phyloP scores from a whole-genome alignment of 1,140 invertebrate genomes.

The Oreohelix idahoensis region DNA sequence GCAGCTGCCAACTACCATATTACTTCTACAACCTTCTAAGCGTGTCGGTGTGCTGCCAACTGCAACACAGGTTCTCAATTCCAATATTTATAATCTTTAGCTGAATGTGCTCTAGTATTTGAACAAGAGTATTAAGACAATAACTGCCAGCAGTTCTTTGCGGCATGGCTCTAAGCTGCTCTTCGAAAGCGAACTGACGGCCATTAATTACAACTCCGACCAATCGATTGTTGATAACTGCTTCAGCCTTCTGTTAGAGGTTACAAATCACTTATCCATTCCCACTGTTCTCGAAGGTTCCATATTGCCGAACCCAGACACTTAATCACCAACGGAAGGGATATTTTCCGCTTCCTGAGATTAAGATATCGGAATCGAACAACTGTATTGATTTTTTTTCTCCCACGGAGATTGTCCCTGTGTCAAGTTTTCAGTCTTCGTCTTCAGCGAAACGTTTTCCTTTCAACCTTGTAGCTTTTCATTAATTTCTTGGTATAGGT shows the following conservation, averaged over 20 bases:
- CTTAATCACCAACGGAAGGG: neutral
- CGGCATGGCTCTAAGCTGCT: no score
- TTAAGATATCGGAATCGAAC: neutral
- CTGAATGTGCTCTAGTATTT: no score
- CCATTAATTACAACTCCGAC: neutral
- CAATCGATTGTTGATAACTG: neutral
- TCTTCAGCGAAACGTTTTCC: neutral
- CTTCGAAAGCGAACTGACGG: no score
- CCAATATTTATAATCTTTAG: no score
- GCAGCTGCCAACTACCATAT: no score
- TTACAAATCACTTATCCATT: neutral
- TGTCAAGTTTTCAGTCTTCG: neutral
- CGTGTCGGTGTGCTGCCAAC: no score
- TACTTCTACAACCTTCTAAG: no score
- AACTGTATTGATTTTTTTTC: neutral
- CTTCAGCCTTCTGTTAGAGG: neutral
- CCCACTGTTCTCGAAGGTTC: neutral
- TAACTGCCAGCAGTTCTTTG: no score
- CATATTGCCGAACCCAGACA: neutral
- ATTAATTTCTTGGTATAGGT: no score
- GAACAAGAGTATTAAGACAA: no score
- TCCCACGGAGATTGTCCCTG: neutral
- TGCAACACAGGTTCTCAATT: no score
- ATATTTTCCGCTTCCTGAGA: neutral
- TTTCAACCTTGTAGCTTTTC: neutral